Percentiles rank a stretch among this genome's conserved stretches.
Conservation (phyloP, 2,113 vertebrate species). For the Serilophus lunatus region DNA sequence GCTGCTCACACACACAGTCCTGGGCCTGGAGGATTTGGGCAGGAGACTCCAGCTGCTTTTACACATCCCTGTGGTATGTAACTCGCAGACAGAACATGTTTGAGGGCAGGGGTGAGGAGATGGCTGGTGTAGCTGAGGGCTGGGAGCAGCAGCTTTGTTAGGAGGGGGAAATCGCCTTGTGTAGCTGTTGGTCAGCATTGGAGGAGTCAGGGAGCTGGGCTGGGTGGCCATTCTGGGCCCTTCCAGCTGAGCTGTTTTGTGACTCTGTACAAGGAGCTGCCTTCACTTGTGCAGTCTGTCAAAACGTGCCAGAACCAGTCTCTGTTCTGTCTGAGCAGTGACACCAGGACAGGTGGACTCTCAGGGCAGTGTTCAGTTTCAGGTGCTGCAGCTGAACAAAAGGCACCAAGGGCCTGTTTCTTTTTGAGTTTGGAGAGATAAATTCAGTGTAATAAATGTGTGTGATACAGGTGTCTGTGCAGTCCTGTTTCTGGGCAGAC, state of each 20-base stretch:
- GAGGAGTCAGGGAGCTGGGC: not conserved
- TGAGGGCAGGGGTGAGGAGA: not conserved
- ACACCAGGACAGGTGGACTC: not conserved
- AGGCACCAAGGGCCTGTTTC: not conserved
- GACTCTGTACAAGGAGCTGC: not conserved
- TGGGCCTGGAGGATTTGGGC: not conserved
- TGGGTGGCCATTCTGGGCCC: rapidly evolving
- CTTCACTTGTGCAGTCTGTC: not conserved
- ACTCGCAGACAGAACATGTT: not conserved
- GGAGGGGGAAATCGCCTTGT: not conserved
- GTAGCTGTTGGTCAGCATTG: rapidly evolving
- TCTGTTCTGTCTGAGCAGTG: not conserved
- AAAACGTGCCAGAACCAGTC: not conserved
- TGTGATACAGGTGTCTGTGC: not conserved
- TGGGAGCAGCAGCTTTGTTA: not conserved
- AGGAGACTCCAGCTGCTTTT: not conserved
- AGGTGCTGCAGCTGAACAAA: not conserved
- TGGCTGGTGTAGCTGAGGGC: not conserved
- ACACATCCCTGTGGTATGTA: rapidly evolving
- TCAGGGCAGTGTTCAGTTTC: not conserved
- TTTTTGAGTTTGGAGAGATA: not conserved
- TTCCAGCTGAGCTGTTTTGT: not conserved
- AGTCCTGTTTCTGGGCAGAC: not conserved
- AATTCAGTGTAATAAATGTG: not conserved
- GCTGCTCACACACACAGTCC: rapidly evolving